Base-by-base conservation (phyloP, 2,797 vertebrate genomes). In the Brotula barbata region DNA sequence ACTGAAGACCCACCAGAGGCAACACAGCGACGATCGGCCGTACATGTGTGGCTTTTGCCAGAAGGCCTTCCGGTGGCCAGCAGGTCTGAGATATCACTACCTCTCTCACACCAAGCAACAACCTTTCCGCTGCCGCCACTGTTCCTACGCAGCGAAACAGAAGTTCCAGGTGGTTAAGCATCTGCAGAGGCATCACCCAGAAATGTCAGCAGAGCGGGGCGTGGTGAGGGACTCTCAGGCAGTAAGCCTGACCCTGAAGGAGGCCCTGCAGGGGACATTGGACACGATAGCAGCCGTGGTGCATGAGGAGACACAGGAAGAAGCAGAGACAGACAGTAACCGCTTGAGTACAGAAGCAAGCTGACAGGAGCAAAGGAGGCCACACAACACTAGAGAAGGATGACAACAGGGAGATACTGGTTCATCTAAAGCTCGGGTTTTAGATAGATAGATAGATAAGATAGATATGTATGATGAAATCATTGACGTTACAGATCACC, bases 131-230 rank as follows among this genome's bases (percentile, higher is more conserved):
- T 99, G 97, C 70, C 89, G 90, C 56, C 92, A 94, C 87, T 99
- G 97, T 81, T 75, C 91, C 73, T 99, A 99, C 86, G 91, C 91
- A 25, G 97, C 97, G 85, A 98, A 97, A 70, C 97, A 99, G 87
- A 96, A 92, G 88, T 98, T 98, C 85, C 97, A 99, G 85, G 97
- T 98, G 75, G 93, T 98, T 43, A 98, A 97, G 63, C 97, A 98
- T 42, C 80, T 99, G 78, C 93, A 89, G 62, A 89, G 92, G 62
- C 95, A 97, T 81, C 97, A 99, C 77, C 94, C 95, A 0, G 93
- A 94, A 0, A 3, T 68, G 0, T 87, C 94, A 10, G 87, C 78
- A 0, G 91, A 90, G 81, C 87, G 92, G 42, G 94, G 96, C 0
- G 94, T 97, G 45, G 90, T 90, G 63, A 95, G 92, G 69, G 95